Conservation (phyloP, 2,888 invertebrate species). For the Sinodicranocentrus sp. region DNA sequence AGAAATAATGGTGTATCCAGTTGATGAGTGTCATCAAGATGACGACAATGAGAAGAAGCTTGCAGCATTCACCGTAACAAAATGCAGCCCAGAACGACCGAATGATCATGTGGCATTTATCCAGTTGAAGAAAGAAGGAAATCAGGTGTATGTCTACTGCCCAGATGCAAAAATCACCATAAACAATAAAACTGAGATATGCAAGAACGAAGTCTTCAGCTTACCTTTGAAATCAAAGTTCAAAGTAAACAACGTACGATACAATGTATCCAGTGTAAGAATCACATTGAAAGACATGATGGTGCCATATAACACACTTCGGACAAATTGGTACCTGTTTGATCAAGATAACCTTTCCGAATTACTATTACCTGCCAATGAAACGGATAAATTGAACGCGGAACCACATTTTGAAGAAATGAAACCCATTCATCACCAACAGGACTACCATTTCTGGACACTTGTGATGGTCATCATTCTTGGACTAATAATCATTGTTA, state of each 20-base stretch:
- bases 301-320: neutral
- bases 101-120: constrained; percentile 12
- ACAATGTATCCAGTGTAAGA: neutral
- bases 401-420: no score
- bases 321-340: constrained; percentile 28
- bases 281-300: constrained; percentile 1
- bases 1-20: constrained; percentile 4
- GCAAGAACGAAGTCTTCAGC: constrained; percentile 2
- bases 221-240: constrained; percentile 28
- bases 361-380: no score
- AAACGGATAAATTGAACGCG: no score
- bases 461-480: no score
- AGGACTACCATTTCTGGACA: no score
- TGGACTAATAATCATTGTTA: no score
- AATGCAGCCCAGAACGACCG: neutral
- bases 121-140: constrained; percentile 18
- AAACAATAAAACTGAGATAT: neutral
- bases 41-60: neutral
- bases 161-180: constrained; percentile 17
- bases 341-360: neutral
- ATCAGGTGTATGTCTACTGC: constrained; percentile 9
- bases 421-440: no score
- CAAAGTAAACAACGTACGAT: constrained; percentile 18
- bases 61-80: neutral
- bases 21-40: neutral